Percentiles rank a stretch among this genome's conserved stretches.
phyloP scores from a whole-genome alignment of 2,113 vertebrate genomes.

The Cariama cristata region DNA sequence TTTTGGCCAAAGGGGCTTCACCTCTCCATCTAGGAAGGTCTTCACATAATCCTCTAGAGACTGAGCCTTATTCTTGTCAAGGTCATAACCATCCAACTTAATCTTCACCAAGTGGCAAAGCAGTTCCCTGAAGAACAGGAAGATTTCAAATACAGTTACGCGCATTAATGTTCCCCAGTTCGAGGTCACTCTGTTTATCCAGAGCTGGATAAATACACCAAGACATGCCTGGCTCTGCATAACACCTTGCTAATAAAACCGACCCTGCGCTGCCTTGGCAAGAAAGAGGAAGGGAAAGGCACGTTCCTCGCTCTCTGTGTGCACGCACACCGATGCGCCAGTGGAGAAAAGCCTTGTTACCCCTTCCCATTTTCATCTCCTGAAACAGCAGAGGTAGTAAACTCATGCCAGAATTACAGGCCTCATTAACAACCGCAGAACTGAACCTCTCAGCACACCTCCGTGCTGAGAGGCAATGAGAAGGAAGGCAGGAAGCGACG shows the following conservation, averaged over 20 bases:
- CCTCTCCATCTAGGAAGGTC: constrained; percentile 86
- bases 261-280: neutral
- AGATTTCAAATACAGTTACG: constrained; percentile 24
- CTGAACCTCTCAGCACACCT: neutral
- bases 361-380: neutral
- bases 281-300: neutral
- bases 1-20: constrained; percentile 95
- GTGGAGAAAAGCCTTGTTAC: neutral
- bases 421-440: neutral
- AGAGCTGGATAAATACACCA: constrained; percentile 11
- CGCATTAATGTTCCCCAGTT: neutral
- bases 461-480: neutral
- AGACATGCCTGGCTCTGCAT: neutral
- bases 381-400: neutral
- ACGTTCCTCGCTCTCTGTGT: neutral
- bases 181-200: neutral
- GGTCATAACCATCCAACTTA: constrained; percentile 84
- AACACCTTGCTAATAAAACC: neutral
- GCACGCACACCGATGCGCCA: neutral
- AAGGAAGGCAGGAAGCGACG: neutral
- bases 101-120: constrained; percentile 84
- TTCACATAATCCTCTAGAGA: constrained; percentile 90
- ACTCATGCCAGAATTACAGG: neutral
- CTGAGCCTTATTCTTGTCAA: constrained; percentile 78
- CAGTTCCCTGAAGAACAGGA: constrained; percentile 80